Evolutionary conservation across 2,113 vertebrate species (phyloP).

Genomic region (Pangasianodon gigas): DNA sequence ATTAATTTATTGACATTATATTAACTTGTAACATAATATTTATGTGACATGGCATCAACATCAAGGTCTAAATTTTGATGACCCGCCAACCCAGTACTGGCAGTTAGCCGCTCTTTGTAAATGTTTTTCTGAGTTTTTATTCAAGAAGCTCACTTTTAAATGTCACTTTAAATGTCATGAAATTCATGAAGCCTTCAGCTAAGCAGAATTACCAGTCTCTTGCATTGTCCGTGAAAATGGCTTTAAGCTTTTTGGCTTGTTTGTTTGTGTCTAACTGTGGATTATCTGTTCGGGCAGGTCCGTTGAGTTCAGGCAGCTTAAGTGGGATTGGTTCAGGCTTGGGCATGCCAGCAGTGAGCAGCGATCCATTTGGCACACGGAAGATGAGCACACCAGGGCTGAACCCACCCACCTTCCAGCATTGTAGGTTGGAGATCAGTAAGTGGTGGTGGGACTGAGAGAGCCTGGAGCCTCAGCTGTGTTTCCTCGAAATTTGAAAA

Average conservation of each 20-base stretch:
- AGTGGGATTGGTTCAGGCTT: constrained; percentile 89
- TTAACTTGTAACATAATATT: too few species aligned
- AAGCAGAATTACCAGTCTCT: neutral
- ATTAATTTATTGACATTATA: neutral
- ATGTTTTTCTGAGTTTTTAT: neutral
- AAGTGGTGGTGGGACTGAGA: constrained; percentile 92
- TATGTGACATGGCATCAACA: neutral
- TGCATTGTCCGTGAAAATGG: too few species aligned
- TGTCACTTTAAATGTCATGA: neutral
- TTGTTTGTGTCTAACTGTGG: neutral
- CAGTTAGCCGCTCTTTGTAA: neutral
- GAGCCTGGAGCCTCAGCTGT: constrained; percentile 73
- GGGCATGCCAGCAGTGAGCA: constrained; percentile 89
- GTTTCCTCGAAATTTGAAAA: constrained; percentile 63
- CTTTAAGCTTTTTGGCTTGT: neutral
- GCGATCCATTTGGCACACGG: constrained; percentile 91
- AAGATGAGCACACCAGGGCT: constrained; percentile 97
- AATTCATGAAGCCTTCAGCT: neutral
- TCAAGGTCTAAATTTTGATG: neutral
- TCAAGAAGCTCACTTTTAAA: neutral
- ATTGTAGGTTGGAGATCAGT: constrained; percentile 99
- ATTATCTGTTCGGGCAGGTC: constrained; percentile 65
- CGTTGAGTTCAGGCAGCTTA: constrained; percentile 87
- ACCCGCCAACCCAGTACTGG: neutral
- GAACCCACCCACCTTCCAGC: constrained; percentile 97